A percentile compares a stretch with the other conserved stretches of the same genome.
These are phyloP conservation scores for Athrips mouffetella DNA, from an alignment of 2,888 invertebrate genomes.

Conservation along the genomic window DNA sequence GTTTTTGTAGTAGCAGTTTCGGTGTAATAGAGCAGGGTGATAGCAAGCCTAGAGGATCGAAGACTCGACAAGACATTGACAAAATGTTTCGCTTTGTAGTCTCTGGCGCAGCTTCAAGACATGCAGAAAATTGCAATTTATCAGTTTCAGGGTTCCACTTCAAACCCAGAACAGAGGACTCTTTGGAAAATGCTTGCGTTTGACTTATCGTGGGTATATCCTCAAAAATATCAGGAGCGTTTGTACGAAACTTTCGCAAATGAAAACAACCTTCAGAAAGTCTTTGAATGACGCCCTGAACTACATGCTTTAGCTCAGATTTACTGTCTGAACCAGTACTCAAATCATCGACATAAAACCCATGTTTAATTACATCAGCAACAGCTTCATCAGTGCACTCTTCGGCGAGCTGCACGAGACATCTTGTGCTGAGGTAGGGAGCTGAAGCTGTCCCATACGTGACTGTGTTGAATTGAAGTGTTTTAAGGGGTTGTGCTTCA, in stretches of 20 bases:
- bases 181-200: background rate
- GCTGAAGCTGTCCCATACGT: conserved; percentile 33
- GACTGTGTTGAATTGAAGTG: conserved; percentile 29
- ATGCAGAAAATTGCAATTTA: conserved; percentile 19
- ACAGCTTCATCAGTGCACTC: conserved; percentile 21
- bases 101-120: background rate
- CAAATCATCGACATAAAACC: conserved; percentile 28
- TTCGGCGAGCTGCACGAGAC: conserved; percentile 19
- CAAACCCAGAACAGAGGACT: conserved; percentile 18
- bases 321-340: conserved; percentile 19
- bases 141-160: conserved; percentile 24
- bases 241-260: conserved; percentile 25
- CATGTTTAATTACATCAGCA: conserved; percentile 13
- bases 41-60: conserved; percentile 28
- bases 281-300: conserved; percentile 6
- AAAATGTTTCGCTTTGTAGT: conserved; percentile 19
- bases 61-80: conserved; percentile 25
- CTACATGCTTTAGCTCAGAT: conserved; percentile 13
- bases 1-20: conserved; percentile 22
- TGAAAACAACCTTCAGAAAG: conserved; percentile 23
- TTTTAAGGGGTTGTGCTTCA: background rate
- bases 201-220: background rate
- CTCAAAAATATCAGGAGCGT: conserved; percentile 19
- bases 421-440: conserved; percentile 22
- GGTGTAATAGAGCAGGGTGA: conserved; percentile 17